Conservation (phyloP, 2,888 invertebrate species). For the Unio delphinus region DNA sequence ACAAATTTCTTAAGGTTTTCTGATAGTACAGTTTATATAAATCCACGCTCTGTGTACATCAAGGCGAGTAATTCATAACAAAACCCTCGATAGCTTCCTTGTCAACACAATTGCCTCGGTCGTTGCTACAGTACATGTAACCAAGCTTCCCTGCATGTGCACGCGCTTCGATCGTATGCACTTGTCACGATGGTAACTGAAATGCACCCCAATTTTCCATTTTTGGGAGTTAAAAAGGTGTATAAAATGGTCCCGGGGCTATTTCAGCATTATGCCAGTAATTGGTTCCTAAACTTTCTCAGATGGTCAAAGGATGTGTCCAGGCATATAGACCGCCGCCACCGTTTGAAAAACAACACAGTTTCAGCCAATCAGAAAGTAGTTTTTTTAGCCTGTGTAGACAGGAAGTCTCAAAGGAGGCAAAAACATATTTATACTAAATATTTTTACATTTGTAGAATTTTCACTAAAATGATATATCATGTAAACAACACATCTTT, state of each 20-base stretch:
- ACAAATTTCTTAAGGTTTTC: too few relatives aligned
- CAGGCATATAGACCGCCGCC: constrained; percentile 53
- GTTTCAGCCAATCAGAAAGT: constrained; percentile 56
- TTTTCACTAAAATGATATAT: background rate
- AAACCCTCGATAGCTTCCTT: too few relatives aligned
- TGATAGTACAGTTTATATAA: too few relatives aligned
- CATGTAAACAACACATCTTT: background rate
- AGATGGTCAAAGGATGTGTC: constrained; percentile 31
- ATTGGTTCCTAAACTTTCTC: constrained; percentile 2
- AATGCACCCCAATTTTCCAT: background rate
- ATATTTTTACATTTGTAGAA: background rate
- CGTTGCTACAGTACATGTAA: too few relatives aligned
- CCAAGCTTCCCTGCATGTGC: too few relatives aligned
- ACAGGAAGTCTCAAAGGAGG: constrained; percentile 23
- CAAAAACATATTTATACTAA: constrained; percentile 5
- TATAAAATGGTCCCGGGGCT: background rate
- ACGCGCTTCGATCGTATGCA: constrained; percentile 4
- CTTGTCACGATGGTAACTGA: constrained; percentile 3
- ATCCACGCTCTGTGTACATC: too few relatives aligned
- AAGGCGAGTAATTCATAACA: too few relatives aligned
- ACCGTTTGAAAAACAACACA: constrained; percentile 62
- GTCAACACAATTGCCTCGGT: too few relatives aligned
- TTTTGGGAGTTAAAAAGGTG: background rate
- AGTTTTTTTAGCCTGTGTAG: constrained; percentile 35
- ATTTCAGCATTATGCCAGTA: background rate